Evolutionary conservation across 2,888 invertebrate genomes (phyloP), one percentile per base, ranked within the genome.

Genomic region (Horisme vitalbata): DNA sequence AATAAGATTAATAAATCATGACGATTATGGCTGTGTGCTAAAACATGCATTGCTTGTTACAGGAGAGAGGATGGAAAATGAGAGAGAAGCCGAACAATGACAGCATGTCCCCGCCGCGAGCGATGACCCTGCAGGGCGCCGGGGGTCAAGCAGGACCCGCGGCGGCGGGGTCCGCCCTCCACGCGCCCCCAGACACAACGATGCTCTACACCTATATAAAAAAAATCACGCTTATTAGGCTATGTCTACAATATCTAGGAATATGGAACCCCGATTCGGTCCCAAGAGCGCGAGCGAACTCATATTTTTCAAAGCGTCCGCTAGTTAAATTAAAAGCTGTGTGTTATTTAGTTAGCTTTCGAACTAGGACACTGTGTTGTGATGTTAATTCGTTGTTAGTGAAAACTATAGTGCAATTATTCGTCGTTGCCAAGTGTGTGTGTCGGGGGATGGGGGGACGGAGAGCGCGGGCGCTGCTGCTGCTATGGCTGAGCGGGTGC

Each of bases 61-160:
- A 88, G 88, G 75, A 74, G 75, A 79, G 75, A 84, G 70, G 78
- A 89, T 87, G 87, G 87, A 85, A 82, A 81, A 88, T 88, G 89
- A 71, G 66, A 72, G 69, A 73, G 68, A 67, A 68, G 63, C 69
- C 67, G 75, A 73, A 74, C 86, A 87, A 89, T 88, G 88, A 87
- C 87, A 79, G 79, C 71, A 83, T 87, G 84, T 79, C 77, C 77
- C 77, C 79, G 86, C 81, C 82, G 87, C 86, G 81, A 81, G 82
- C 84, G 82, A 81, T 79, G 83, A 80, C 79, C 80, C 79, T 69
- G 77, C 78, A 62, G 70, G 75, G 72, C 74, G 71, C 67, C 73
- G 74, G 71, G 76, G 79, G 73, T 71, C 77, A 62, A 64, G 71
- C 67, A 73, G 69, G 62, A 65, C 67, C 68, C 65, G 70, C 71